Evolutionary conservation across 2,797 vertebrate genomes (phyloP).

Genomic region (Mus caroli): DNA sequence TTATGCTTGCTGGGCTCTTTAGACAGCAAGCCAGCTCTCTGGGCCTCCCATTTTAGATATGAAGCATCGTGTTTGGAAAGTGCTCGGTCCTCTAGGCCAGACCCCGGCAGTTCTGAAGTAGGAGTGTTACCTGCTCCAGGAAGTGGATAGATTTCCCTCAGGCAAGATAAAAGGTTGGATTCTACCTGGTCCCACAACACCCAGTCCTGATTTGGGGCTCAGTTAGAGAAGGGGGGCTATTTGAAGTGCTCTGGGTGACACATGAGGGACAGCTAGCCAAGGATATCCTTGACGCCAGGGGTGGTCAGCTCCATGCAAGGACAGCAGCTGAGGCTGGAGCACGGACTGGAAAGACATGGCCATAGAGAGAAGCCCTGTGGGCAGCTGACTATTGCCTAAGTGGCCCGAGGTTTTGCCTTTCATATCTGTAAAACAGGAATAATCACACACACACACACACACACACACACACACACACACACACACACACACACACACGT

Average conservation of each 20-base stretch:
- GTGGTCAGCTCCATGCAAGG: neutral
- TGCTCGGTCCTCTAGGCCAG: rapidly evolving
- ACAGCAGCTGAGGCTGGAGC: neutral
- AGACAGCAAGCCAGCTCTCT: rapidly evolving
- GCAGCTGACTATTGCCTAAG: neutral
- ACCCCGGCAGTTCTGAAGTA: neutral
- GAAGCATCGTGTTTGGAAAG: rapidly evolving
- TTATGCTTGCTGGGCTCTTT: rapidly evolving
- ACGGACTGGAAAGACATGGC: neutral
- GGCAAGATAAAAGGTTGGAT: neutral
- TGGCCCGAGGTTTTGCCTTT: neutral
- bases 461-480: too few relatives aligned
- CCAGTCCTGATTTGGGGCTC: neutral
- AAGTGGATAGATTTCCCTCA: neutral
- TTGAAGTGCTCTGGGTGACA: neutral
- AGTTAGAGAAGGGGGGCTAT: neutral
- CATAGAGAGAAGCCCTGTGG: neutral
- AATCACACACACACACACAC: too few relatives aligned
- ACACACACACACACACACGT: too few relatives aligned
- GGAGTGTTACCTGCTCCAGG: neutral
- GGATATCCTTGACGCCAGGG: neutral
- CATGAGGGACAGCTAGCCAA: neutral
- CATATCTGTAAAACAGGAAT: neutral
- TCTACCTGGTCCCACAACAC: neutral
- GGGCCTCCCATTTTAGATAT: neutral